phyloP scores from a whole-genome alignment of 2,797 vertebrate genomes.

The Muscicapa striata region DNA sequence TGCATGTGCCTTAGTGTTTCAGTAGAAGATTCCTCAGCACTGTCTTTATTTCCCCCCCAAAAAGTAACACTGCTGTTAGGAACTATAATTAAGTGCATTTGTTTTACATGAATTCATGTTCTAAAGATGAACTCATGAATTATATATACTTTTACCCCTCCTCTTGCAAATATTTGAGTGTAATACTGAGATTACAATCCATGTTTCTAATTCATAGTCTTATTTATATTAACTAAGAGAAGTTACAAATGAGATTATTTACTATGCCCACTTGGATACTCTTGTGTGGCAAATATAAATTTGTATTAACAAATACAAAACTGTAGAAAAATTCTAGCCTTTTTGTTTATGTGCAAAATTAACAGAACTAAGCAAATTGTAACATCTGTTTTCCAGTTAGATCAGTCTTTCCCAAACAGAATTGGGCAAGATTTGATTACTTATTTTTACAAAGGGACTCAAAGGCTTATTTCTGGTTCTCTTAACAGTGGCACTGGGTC shows the following conservation, averaged over 20 bases:
- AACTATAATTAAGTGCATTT: background rate
- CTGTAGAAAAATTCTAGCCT: background rate
- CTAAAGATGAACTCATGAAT: background rate
- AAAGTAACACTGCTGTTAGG: background rate
- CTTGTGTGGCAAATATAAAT: background rate
- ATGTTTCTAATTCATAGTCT: background rate
- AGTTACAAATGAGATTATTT: background rate
- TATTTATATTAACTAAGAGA: background rate
- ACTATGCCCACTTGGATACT: background rate
- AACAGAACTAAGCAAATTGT: background rate
- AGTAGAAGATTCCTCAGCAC: background rate
- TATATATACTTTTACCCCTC: background rate
- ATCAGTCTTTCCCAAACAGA: background rate
- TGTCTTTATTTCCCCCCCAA: background rate
- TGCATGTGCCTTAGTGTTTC: background rate
- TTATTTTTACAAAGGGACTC: background rate
- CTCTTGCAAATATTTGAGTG: background rate
- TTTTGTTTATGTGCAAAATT: background rate
- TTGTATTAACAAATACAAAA: background rate
- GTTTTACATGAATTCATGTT: rapidly evolving
- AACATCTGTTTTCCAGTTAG: constrained; percentile 35
- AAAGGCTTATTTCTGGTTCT: constrained; percentile 62
- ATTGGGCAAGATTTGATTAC: constrained; percentile 30
- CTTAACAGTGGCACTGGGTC: constrained; percentile 89
- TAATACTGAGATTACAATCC: background rate